Conservation (phyloP, 2,888 invertebrate species). For the Tetragonisca angustula region DNA sequence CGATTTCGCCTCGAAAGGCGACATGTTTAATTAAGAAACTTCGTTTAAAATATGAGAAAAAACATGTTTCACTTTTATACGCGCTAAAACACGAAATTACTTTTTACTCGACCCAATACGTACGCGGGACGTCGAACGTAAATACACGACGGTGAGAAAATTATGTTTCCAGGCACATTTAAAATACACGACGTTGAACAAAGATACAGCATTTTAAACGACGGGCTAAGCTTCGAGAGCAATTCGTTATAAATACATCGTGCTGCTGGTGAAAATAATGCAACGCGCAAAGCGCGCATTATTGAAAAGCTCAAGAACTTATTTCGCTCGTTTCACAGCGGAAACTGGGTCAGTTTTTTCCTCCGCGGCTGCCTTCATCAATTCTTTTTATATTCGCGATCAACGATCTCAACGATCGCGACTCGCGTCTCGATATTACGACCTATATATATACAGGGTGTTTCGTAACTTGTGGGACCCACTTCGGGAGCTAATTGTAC, state of each 20-base stretch:
- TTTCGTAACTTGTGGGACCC: too few species aligned
- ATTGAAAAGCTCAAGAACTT: neutral
- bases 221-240: neutral
- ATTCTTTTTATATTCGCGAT: slow-evolving; percentile 20
- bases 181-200: too few species aligned
- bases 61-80: too few species aligned
- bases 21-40: too few species aligned
- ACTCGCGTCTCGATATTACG: neutral
- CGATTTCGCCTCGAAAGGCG: too few species aligned
- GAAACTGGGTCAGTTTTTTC: slow-evolving; percentile 29
- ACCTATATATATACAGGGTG: neutral
- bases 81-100: too few species aligned
- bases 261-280: neutral
- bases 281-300: neutral
- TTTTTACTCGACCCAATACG: too few species aligned
- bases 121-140: neutral
- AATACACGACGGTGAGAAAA: neutral
- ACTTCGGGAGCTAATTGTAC: too few species aligned
- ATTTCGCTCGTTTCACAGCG: neutral
- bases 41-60: too few species aligned
- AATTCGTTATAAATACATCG: neutral
- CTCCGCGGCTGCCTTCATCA: slow-evolving; percentile 11
- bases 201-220: neutral
- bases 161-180: neutral
- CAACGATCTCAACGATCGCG: neutral